A percentile compares a stretch with the other conserved stretches of the same genome.
These are phyloP conservation scores for Cheilosia vernalis DNA, from an alignment of 2,888 invertebrate species.

Conservation along the genomic window DNA sequence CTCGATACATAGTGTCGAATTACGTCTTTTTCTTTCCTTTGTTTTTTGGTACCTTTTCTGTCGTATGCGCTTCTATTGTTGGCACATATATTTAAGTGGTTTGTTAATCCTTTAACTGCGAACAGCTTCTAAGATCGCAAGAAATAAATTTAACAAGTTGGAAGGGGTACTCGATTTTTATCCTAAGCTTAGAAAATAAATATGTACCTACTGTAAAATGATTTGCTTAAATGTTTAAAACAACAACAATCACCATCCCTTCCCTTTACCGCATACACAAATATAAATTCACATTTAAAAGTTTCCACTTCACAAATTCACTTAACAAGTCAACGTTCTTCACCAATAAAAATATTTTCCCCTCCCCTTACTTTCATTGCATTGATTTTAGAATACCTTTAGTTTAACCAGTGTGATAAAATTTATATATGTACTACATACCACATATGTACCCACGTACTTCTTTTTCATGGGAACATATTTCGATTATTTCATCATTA, in stretches of 20 bases:
- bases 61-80: not conserved
- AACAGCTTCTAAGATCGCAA: too few species aligned
- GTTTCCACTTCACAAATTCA: constrained; percentile 9
- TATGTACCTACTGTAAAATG: not conserved
- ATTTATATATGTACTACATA: constrained; percentile 14
- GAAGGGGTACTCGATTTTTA: not conserved
- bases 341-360: constrained; percentile 27
- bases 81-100: not conserved
- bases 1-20: not conserved
- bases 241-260: not conserved
- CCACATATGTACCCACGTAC: not conserved
- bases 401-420: constrained; percentile 35
- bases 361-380: constrained; percentile 18
- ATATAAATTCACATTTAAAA: not conserved
- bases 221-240: not conserved
- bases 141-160: too few species aligned
- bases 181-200: not conserved
- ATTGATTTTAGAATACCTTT: constrained; percentile 58
- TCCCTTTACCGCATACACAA: not conserved
- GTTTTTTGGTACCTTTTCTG: not conserved
- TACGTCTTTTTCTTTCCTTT: not conserved
- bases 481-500: constrained; percentile 27
- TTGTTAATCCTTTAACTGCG: too few species aligned
- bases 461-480: constrained; percentile 3
- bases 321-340: constrained; percentile 31